phyloP scores from a whole-genome alignment of 2,797 vertebrate genomes.

The Ctenochaetus hawaiiensis region DNA sequence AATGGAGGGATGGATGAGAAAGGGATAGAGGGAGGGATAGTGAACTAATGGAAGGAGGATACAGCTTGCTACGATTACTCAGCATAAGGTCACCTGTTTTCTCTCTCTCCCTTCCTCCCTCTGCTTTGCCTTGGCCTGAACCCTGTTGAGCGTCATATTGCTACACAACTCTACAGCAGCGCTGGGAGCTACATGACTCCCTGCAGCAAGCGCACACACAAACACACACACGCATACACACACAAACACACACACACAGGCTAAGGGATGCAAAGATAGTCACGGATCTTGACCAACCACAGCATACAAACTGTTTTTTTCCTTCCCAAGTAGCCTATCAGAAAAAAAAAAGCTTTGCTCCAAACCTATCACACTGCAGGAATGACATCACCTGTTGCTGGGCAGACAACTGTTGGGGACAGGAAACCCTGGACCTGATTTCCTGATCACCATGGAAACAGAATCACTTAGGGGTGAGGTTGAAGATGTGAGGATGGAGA shows the following conservation, averaged over 20 bases:
- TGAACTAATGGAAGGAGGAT: slow-evolving; percentile 56
- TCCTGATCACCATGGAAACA: slow-evolving; percentile 85
- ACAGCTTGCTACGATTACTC: slow-evolving; percentile 73
- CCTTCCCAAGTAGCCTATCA: slow-evolving; percentile 58
- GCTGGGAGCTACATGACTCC: slow-evolving; percentile 49
- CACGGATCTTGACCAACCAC: slow-evolving; percentile 67
- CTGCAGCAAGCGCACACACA: slow-evolving; percentile 55
- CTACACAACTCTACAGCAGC: slow-evolving; percentile 48
- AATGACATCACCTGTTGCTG: slow-evolving; percentile 87
- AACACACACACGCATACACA: slow-evolving; percentile 16
- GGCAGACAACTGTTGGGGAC: slow-evolving; percentile 81
- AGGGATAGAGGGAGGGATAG: slow-evolving; percentile 42
- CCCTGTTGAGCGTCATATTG: slow-evolving; percentile 68
- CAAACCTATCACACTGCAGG: slow-evolving; percentile 55
- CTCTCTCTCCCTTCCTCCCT: slow-evolving; percentile 37
- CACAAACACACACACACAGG: slow-evolving; percentile 15
- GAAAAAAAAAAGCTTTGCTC: slow-evolving; percentile 56
- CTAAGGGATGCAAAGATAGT: slow-evolving; percentile 44
- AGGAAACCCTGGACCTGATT: slow-evolving; percentile 82
- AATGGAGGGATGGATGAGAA: slow-evolving; percentile 43
- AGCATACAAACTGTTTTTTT: slow-evolving; percentile 26
- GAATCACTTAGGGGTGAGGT: slow-evolving; percentile 66
- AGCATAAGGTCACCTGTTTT: slow-evolving; percentile 79
- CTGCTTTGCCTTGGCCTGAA: slow-evolving; percentile 47
- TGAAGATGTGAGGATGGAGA: slow-evolving; percentile 47